Percentiles rank a stretch among this genome's conserved stretches.
phyloP scores from a whole-genome alignment of 2,797 vertebrate genomes.

The Smutsia gigantea region DNA sequence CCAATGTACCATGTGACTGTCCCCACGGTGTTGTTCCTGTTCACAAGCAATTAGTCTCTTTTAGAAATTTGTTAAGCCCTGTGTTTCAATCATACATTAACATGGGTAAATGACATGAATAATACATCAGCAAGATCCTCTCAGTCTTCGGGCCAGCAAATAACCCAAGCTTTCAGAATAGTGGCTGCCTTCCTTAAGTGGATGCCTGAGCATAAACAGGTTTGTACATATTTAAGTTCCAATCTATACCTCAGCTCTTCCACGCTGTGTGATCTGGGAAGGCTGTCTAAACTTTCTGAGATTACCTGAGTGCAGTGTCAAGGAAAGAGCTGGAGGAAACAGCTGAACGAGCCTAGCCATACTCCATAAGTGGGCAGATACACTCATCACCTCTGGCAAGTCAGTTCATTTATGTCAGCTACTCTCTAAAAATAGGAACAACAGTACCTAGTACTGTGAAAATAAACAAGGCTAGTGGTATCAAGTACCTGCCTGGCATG shows the following conservation, averaged over 20 bases:
- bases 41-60: slow-evolving; percentile 23
- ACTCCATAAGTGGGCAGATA: rapidly evolving
- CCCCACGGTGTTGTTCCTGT: neutral
- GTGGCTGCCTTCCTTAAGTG: neutral
- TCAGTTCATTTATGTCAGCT: neutral
- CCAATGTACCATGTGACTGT: neutral
- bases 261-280: neutral
- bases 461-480: neutral
- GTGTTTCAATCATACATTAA: slow-evolving; percentile 21
- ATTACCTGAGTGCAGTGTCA: rapidly evolving
- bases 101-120: neutral
- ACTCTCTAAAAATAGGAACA: neutral
- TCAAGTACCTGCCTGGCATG: neutral
- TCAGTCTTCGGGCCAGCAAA: neutral
- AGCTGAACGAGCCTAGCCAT: too few relatives aligned
- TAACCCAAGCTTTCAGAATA: neutral
- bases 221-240: neutral
- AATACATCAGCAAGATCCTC: neutral
- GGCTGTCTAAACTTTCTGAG: neutral
- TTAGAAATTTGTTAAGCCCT: slow-evolving; percentile 21
- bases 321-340: neutral
- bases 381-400: neutral
- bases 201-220: neutral
- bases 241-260: neutral
- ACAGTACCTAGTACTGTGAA: neutral